phyloP scores from a whole-genome alignment of 2,888 invertebrate genomes.

The Phortica okadai region DNA sequence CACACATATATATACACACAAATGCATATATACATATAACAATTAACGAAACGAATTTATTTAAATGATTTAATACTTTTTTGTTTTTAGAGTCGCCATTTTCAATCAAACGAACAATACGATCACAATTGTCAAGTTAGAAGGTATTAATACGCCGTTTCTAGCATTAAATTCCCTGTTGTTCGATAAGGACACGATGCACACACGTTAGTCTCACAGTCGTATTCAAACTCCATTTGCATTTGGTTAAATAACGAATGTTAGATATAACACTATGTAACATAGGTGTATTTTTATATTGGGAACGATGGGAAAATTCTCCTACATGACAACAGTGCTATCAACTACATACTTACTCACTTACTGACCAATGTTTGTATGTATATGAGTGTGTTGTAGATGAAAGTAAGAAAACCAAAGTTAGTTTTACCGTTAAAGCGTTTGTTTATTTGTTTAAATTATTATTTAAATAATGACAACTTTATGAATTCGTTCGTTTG shows the following conservation, averaged over 20 bases:
- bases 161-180: too few relatives aligned
- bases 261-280: too few relatives aligned
- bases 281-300: background rate
- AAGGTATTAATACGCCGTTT: too few relatives aligned
- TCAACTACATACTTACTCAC: background rate
- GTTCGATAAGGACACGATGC: too few relatives aligned
- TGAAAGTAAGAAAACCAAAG: conserved; percentile 61
- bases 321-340: background rate
- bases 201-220: too few relatives aligned
- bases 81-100: background rate
- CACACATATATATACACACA: background rate
- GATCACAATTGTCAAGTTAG: too few relatives aligned
- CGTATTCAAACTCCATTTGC: too few relatives aligned
- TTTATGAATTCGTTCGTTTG: background rate
- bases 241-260: too few relatives aligned
- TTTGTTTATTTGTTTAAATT: conserved; percentile 20
- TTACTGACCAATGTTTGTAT: conserved; percentile 66
- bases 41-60: background rate
- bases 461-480: background rate
- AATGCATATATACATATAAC: background rate
- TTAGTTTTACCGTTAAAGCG: conserved; percentile 65
- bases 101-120: background rate
- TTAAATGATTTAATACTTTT: background rate
- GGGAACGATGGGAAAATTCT: background rate
- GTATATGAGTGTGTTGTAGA: conserved; percentile 34